Conservation (phyloP, 2,797 vertebrate species). For the Benthosema pterotum region DNA sequence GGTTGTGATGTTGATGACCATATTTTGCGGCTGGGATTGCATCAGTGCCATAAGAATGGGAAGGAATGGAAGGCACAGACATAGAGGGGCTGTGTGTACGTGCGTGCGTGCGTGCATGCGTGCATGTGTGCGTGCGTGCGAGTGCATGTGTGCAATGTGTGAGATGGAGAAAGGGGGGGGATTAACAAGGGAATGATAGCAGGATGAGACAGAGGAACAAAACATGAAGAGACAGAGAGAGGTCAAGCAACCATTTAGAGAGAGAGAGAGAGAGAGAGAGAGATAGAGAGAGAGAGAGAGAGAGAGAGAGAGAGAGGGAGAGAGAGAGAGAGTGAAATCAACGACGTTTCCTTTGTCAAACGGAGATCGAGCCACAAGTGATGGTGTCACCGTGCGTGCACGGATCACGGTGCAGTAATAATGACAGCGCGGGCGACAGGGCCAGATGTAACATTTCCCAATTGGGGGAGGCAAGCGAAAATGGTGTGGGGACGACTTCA, state of each 20-base stretch:
- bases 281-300: constrained; percentile 25
- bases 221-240: neutral
- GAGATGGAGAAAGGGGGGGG: too few relatives aligned
- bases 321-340: constrained; percentile 5
- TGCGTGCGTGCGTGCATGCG: too few relatives aligned
- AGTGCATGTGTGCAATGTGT: too few relatives aligned
- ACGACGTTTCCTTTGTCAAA: neutral
- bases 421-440: too few relatives aligned
- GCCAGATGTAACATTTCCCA: too few relatives aligned
- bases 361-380: constrained; percentile 1
- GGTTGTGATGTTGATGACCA: constrained; percentile 42
- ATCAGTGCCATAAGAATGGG: constrained; percentile 4
- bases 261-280: constrained; percentile 19
- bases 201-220: constrained; percentile 16
- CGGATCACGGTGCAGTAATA: too few relatives aligned
- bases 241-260: neutral
- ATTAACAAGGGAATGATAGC: too few relatives aligned
- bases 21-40: constrained; percentile 55
- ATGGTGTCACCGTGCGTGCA: neutral
- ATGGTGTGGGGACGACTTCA: too few relatives aligned
- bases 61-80: too few relatives aligned
- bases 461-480: too few relatives aligned
- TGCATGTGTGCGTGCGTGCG: too few relatives aligned
- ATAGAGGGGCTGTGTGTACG: too few relatives aligned
- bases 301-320: constrained; percentile 10